phyloP scores from a whole-genome alignment of 2,797 vertebrate genomes.

The Trematocara caparti region DNA sequence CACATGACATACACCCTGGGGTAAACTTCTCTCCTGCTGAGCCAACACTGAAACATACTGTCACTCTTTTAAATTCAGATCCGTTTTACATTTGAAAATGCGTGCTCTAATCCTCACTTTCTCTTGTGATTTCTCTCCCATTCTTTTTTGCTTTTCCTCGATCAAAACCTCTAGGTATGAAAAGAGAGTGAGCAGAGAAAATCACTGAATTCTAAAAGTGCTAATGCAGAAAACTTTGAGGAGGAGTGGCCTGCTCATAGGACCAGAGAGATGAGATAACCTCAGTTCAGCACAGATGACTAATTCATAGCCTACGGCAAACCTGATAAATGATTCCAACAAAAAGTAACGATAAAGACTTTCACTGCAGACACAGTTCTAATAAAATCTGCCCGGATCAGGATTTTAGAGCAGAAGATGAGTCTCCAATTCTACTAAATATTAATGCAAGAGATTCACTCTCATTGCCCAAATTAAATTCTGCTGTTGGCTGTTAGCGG shows the following conservation, averaged over 20 bases:
- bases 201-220: background rate
- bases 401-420: background rate
- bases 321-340: background rate
- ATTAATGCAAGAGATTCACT: background rate
- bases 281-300: slow-evolving; percentile 7
- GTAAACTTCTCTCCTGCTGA: slow-evolving; percentile 26
- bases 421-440: background rate
- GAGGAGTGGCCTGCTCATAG: background rate
- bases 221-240: background rate
- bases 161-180: background rate
- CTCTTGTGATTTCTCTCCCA: background rate
- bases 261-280: background rate
- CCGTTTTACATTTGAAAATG: slow-evolving; percentile 22
- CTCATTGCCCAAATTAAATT: background rate
- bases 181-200: background rate
- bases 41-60: slow-evolving; percentile 21
- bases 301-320: background rate
- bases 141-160: background rate
- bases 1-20: slow-evolving; percentile 21
- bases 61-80: slow-evolving; percentile 30
- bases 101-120: slow-evolving; percentile 4
- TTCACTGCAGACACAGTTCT: background rate
- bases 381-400: background rate
- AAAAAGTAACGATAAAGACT: background rate
- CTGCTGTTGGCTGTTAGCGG: background rate